Evolutionary conservation across 1,140 invertebrate genomes (phyloP).

Genomic region (Myzus persicae): DNA sequence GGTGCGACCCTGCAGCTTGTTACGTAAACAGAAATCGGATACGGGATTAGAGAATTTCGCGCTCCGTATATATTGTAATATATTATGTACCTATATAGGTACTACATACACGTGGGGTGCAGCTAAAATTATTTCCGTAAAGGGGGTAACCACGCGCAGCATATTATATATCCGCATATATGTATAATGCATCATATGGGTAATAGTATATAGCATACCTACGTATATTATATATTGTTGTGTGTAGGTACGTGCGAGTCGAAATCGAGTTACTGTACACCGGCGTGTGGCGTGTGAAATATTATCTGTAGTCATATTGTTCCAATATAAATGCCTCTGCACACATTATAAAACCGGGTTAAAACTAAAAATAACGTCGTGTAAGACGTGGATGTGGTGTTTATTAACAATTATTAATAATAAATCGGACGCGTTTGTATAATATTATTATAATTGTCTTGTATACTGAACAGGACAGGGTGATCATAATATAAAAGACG

Average conservation of each 20-base stretch:
- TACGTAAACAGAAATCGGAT: conserved; percentile 59
- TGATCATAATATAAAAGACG: not conserved
- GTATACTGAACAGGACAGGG: not conserved
- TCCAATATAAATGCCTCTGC: not conserved
- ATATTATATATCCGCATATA: conserved; percentile 4
- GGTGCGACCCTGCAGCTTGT: conserved; percentile 17
- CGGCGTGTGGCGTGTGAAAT: conserved; percentile 3
- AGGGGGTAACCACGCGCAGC: not conserved
- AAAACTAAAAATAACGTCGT: not conserved
- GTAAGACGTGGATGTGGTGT: not conserved
- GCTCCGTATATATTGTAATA: not conserved
- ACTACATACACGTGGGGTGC: not conserved
- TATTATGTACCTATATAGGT: not conserved
- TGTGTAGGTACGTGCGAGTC: not conserved
- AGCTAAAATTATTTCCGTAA: conserved; percentile 27
- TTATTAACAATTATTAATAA: not conserved
- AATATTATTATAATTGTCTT: no score
- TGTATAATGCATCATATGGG: no score
- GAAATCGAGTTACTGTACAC: conserved; percentile 21
- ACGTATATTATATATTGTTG: not conserved
- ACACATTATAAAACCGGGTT: not conserved
- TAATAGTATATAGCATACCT: not conserved
- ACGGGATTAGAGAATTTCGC: conserved; percentile 54
- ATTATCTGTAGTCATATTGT: not conserved
- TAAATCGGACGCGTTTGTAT: not conserved